phyloP scores from a whole-genome alignment of 1,140 invertebrate species.

The Trachymyrmex cornetzi region DNA sequence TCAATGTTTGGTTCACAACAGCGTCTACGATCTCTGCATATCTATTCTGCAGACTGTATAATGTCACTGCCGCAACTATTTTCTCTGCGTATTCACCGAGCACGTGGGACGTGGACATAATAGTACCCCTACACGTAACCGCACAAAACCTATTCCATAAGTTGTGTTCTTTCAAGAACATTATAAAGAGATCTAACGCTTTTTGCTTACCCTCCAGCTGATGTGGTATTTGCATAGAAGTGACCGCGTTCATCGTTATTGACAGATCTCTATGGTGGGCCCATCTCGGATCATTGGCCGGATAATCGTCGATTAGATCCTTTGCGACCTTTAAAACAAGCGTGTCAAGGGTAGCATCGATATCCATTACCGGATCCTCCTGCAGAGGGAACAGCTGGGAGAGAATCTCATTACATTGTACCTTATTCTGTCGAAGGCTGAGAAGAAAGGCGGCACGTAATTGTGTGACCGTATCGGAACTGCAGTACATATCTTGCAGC shows the following conservation, averaged over 20 bases:
- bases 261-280: conserved; percentile 83
- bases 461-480: conserved; percentile 89
- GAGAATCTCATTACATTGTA: conserved; percentile 90
- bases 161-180: conserved; percentile 92
- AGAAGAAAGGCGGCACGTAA: conserved; percentile 92
- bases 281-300: conserved; percentile 96
- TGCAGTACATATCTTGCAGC: conserved; percentile 90
- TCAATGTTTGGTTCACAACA: conserved; percentile 88
- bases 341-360: conserved; percentile 89
- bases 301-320: conserved; percentile 95
- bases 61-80: conserved; percentile 90
- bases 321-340: conserved; percentile 91
- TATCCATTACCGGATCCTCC: conserved; percentile 85
- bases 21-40: conserved; percentile 86
- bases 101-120: conserved; percentile 90
- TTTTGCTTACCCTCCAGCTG: conserved; percentile 95
- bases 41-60: conserved; percentile 89
- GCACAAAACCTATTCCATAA: conserved; percentile 91
- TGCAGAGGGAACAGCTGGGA: conserved; percentile 90
- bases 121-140: conserved; percentile 87
- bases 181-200: conserved; percentile 91
- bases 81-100: conserved; percentile 92
- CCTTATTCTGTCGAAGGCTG: conserved; percentile 81
- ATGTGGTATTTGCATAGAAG: conserved; percentile 93
- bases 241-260: conserved; percentile 84